These are phyloP conservation scores for Sebastes oblongus DNA, from an alignment of 2,797 vertebrate species.

Conservation along the genomic window DNA sequence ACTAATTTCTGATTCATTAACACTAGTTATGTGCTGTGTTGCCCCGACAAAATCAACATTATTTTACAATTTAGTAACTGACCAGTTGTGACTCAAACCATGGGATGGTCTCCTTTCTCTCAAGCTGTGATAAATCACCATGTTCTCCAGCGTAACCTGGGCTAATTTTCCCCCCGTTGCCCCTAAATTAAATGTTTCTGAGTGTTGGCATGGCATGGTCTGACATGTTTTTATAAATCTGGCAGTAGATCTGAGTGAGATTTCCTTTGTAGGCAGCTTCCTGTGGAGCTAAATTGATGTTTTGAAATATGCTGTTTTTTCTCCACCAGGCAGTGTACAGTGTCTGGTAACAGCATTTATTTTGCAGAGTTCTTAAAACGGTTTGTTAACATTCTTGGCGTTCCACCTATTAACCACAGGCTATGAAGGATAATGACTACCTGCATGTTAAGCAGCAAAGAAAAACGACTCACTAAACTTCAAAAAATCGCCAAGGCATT, in stretches of 20 bases:
- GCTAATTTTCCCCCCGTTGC: constrained; percentile 15
- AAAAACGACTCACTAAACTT: neutral
- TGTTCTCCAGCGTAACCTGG: neutral
- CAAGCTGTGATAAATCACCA: constrained; percentile 8
- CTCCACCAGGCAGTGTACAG: neutral
- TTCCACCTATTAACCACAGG: constrained; percentile 9
- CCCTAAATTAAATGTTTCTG: constrained; percentile 18
- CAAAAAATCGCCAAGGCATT: constrained; percentile 4
- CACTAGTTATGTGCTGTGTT: neutral
- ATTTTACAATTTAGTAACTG: neutral
- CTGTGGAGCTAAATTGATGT: constrained; percentile 40
- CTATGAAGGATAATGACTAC: neutral
- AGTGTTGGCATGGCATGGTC: neutral
- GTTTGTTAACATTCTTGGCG: constrained; percentile 23
- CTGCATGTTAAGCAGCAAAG: constrained; percentile 3
- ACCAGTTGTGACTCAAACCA: neutral
- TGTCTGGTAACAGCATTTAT: constrained; percentile 21
- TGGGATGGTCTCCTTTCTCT: neutral
- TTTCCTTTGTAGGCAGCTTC: constrained; percentile 26
- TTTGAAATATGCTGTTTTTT: constrained; percentile 8
- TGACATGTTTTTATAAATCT: constrained; percentile 34
- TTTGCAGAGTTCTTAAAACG: constrained; percentile 13
- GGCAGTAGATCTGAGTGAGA: constrained; percentile 38
- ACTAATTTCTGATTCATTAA: neutral
- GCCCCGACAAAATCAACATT: neutral